A percentile compares a stretch with the other conserved stretches of the same genome.
Conservation (phyloP, 2,888 invertebrate species). For the Drosophila nr. medialis region DNA sequence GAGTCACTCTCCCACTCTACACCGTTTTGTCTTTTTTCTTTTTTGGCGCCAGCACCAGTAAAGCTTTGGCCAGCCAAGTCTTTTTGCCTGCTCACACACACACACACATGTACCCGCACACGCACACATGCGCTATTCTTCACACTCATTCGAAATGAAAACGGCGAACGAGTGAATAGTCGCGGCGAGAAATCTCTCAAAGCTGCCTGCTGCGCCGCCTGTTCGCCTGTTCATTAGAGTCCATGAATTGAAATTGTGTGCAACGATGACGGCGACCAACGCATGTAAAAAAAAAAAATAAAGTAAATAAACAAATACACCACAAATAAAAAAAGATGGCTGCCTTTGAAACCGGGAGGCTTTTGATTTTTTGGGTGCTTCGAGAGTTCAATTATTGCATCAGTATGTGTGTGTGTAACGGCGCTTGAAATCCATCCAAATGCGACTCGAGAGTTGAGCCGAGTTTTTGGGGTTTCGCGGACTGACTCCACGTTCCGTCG, state of each 20-base stretch:
- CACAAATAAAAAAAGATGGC: constrained; percentile 29
- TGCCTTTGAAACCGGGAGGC: constrained; percentile 39
- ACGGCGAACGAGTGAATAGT: constrained; percentile 69
- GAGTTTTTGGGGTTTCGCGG: constrained; percentile 12
- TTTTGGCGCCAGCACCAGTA: constrained; percentile 24
- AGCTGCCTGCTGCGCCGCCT: constrained; percentile 50
- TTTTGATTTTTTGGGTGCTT: constrained; percentile 29
- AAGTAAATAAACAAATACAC: neutral
- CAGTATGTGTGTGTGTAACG: constrained; percentile 20
- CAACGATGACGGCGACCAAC: constrained; percentile 61
- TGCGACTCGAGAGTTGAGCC: constrained; percentile 51
- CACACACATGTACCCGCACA: constrained; percentile 9
- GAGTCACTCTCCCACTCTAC: constrained; percentile 32
- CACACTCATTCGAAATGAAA: constrained; percentile 66
- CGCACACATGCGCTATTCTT: constrained; percentile 38
- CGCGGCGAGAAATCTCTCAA: constrained; percentile 57
- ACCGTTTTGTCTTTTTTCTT: neutral
- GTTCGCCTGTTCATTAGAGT: constrained; percentile 83
- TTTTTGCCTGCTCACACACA: constrained; percentile 18
- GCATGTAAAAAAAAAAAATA: constrained; percentile 40
- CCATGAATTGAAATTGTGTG: constrained; percentile 84
- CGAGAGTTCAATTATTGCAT: constrained; percentile 43
- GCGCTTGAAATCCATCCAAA: constrained; percentile 53
- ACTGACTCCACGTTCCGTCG: constrained; percentile 44
- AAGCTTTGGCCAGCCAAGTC: constrained; percentile 47